Percentiles rank a stretch among this genome's conserved stretches.
Evolutionary conservation across 2,888 invertebrate genomes (phyloP).

Genomic region (Allacma fusca): DNA sequence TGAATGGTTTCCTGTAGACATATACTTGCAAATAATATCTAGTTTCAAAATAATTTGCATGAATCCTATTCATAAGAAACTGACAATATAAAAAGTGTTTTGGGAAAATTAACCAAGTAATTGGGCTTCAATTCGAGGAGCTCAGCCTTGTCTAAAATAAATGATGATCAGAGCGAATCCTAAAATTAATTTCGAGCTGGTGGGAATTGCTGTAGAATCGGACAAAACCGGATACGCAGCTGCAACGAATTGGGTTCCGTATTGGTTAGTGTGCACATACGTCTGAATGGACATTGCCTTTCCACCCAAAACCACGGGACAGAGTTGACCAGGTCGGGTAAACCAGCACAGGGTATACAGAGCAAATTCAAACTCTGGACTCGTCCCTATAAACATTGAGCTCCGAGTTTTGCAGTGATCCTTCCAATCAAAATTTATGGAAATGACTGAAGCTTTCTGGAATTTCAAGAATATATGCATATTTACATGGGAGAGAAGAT

Average conservation of each 20-base stretch:
- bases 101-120: no score
- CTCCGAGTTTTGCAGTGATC: neutral
- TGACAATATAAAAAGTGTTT: no score
- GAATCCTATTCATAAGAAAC: no score
- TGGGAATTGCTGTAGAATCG: neutral
- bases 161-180: no score
- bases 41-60: no score
- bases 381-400: slow-evolving; percentile 29
- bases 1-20: no score
- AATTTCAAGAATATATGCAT: neutral
- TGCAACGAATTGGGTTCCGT: neutral
- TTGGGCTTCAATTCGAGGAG: no score
- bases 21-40: no score
- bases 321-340: slow-evolving; percentile 6
- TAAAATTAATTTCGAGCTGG: neutral
- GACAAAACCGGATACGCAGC: neutral
- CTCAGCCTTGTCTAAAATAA: no score
- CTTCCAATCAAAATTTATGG: slow-evolving; percentile 16
- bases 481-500: neutral
- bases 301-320: slow-evolving; percentile 13
- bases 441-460: slow-evolving; percentile 16
- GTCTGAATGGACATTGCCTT: slow-evolving; percentile 1
- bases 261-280: neutral
- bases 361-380: slow-evolving; percentile 39
- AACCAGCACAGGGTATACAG: slow-evolving; percentile 34